Base-by-base conservation (phyloP, 2,888 invertebrate species). In the Pachliopta kotzebuea region DNA sequence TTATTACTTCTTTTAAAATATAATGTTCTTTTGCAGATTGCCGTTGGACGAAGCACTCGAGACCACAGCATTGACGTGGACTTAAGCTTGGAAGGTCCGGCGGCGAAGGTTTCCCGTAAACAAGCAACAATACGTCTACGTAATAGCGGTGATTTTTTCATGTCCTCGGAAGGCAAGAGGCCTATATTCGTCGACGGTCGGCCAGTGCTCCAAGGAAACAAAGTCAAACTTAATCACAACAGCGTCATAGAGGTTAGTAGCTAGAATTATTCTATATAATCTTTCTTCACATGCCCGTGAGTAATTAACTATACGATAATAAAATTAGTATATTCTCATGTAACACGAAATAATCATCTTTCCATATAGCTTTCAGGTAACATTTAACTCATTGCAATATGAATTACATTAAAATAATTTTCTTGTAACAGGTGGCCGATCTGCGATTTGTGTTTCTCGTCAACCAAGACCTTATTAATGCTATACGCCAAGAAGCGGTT, bases 111-210 rank as follows among this genome's bases (percentile, higher is more conserved):
- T 52, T 98, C 98, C 0, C 93, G 99, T 54, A 94, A 97, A 70
- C 99, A 99, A 84, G 99, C 97, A 9, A 96, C 97, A 2, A 97
- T 99, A 65, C 94, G 95, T 57, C 93, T 99, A 69, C 93, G 97
- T 61, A 97, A 97, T 83, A 98, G 96, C 70, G 99, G 98, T 0
- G 98, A 99, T 81, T 99, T 99, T 85, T 97, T 97, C 80, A 94
- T 99, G 75, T 96, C 96, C 23, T 99, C 99, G 56, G 98, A 98
- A 83, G 99, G 99, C 23, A 98, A 98, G 80, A 92, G 98, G 67
- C 96, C 98, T 2, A 96, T 99, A 76, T 98, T 97, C 83, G 96
- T 99, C 7, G 98, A 99, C 83, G 98, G 98, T 2, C 94, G 96
- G 67, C 98, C 98, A 0, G 94, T 99, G 62, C 92, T 98, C 14